phyloP scores from a whole-genome alignment of 2,113 vertebrate genomes.

The Antechinus flavipes region DNA sequence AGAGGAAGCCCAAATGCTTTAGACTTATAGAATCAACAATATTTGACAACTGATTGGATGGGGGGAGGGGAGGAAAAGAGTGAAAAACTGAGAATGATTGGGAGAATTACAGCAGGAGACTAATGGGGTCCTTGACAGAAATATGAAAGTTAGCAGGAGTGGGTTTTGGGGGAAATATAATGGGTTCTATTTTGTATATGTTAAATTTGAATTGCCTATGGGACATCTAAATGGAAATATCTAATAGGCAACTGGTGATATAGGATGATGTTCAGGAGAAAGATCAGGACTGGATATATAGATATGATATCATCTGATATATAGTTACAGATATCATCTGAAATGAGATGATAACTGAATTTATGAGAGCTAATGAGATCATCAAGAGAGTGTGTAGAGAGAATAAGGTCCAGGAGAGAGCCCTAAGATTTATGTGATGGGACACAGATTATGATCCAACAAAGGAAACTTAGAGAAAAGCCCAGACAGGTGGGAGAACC shows the following conservation, averaged over 20 bases:
- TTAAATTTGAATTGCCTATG: neutral
- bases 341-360: neutral
- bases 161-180: neutral
- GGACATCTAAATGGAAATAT: neutral
- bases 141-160: neutral
- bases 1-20: neutral
- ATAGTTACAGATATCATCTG: neutral
- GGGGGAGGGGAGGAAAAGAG: neutral
- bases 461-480: neutral
- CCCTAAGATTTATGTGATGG: neutral
- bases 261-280: neutral
- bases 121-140: neutral
- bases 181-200: neutral
- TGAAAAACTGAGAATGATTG: neutral
- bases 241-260: neutral
- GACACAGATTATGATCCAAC: neutral
- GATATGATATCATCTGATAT: neutral
- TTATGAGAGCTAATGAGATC: neutral
- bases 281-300: neutral
- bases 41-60: neutral
- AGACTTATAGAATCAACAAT: neutral
- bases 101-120: neutral
- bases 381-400: neutral
- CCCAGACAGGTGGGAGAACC: neutral
- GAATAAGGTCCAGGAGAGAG: neutral